Conservation (phyloP, 2,797 vertebrate species). For the Acanthiza pusilla region DNA sequence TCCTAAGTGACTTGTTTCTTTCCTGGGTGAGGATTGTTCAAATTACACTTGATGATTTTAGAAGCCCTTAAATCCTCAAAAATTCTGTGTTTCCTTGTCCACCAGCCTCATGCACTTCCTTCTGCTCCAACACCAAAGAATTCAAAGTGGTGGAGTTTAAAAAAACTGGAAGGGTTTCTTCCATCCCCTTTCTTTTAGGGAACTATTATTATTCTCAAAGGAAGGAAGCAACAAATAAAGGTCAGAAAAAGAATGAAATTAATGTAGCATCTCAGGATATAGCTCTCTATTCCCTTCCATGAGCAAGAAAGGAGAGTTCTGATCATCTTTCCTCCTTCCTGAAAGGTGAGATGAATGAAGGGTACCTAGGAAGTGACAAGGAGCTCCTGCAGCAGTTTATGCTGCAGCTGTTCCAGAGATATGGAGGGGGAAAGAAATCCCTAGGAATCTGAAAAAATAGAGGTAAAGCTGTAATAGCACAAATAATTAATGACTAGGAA, state of each 20-base stretch:
- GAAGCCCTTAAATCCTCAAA: not conserved
- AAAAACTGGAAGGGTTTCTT: not conserved
- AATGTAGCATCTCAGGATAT: not conserved
- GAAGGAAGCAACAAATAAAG: not conserved
- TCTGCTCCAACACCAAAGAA: not conserved
- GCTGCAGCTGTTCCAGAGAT: not conserved
- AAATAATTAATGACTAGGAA: not conserved
- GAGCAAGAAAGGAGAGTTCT: not conserved
- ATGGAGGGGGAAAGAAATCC: not conserved
- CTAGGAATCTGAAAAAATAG: not conserved
- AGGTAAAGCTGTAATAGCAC: not conserved
- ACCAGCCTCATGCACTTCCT: not conserved
- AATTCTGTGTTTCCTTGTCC: not conserved
- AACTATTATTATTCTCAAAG: not conserved
- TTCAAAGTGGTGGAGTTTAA: not conserved
- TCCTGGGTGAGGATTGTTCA: not conserved
- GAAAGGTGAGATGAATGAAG: not conserved
- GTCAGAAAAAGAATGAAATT: not conserved
- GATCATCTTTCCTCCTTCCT: not conserved
- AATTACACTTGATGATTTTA: not conserved
- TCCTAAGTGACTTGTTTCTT: not conserved
- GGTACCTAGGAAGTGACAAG: not conserved
- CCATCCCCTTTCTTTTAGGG: not conserved
- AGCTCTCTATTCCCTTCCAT: not conserved
- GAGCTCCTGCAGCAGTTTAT: not conserved